Percentiles rank a stretch among this genome's conserved stretches.
Conservation (phyloP, 1,140 invertebrate species). For the Phenacoccus solenopsis region DNA sequence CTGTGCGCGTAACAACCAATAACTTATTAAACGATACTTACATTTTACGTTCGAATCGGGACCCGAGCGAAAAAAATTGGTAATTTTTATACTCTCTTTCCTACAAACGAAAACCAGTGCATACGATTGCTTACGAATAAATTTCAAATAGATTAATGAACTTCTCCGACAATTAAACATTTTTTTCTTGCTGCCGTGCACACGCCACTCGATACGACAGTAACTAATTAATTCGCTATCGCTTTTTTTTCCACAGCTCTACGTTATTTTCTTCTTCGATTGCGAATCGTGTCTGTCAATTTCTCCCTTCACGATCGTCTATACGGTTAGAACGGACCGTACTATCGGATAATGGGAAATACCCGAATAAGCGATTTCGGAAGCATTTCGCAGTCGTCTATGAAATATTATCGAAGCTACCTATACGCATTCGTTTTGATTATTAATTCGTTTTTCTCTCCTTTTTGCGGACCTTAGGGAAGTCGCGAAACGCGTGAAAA, state of each 20-base stretch:
- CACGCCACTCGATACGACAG: neutral
- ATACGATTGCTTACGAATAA: neutral
- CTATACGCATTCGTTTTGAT: too few species aligned
- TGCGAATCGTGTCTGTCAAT: neutral
- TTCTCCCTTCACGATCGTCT: too few species aligned
- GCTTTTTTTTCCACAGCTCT: neutral
- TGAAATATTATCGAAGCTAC: too few species aligned
- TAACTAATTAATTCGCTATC: neutral
- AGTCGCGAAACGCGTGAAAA: too few species aligned
- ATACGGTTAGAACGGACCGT: too few species aligned
- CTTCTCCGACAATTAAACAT: neutral
- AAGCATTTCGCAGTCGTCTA: too few species aligned
- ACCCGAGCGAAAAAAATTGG: neutral
- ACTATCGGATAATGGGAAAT: too few species aligned
- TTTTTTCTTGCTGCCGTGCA: neutral
- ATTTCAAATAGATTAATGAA: neutral
- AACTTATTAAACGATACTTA: neutral
- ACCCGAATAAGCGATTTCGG: too few species aligned
- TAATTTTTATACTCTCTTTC: too few species aligned
- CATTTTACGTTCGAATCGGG: neutral
- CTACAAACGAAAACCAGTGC: neutral
- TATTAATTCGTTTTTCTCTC: too few species aligned
- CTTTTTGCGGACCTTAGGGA: too few species aligned
- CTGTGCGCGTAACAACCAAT: neutral
- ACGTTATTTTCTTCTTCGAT: neutral